Conservation (phyloP, 2,113 vertebrate genomes). For the Bufo gargarizans region DNA sequence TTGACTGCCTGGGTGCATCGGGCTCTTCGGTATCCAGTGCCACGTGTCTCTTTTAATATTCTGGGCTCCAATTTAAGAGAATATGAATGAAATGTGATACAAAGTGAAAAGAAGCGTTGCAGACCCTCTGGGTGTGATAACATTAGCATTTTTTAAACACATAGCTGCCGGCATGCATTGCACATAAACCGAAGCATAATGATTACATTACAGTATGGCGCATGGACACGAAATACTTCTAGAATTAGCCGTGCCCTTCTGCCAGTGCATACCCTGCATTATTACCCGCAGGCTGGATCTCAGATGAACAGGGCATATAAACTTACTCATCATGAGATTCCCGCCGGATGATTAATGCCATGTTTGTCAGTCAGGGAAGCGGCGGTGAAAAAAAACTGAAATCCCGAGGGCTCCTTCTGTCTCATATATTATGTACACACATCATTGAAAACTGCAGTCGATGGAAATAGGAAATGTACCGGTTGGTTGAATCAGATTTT, state of each 20-base stretch:
- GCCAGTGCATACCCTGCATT: conserved; percentile 1
- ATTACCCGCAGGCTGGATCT: conserved; percentile 11
- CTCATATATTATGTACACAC: conserved; percentile 19
- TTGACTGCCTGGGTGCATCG: neutral
- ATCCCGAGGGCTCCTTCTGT: conserved; percentile 5
- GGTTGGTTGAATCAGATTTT: conserved; percentile 1
- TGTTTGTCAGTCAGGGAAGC: conserved; percentile 37
- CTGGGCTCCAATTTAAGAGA: conserved; percentile 18
- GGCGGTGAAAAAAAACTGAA: conserved; percentile 14
- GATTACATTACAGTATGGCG: conserved; percentile 18
- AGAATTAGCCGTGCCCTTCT: conserved; percentile 40
- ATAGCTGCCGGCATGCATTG: conserved; percentile 13
- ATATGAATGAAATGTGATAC: conserved; percentile 41
- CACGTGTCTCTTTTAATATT: neutral
- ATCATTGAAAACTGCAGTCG: neutral
- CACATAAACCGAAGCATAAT: conserved; percentile 2
- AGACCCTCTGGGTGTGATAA: conserved; percentile 1
- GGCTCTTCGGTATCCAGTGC: neutral
- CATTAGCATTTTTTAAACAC: conserved; percentile 19
- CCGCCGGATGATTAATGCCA: conserved; percentile 5
- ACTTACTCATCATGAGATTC: conserved; percentile 29
- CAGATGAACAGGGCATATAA: conserved; percentile 20
- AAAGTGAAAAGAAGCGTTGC: neutral
- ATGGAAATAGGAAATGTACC: conserved; percentile 11
- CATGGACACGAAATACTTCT: neutral